A percentile compares a stretch with the other conserved stretches of the same genome.
phyloP scores from a whole-genome alignment of 1,140 invertebrate species.

The Drosophila simulans region DNA sequence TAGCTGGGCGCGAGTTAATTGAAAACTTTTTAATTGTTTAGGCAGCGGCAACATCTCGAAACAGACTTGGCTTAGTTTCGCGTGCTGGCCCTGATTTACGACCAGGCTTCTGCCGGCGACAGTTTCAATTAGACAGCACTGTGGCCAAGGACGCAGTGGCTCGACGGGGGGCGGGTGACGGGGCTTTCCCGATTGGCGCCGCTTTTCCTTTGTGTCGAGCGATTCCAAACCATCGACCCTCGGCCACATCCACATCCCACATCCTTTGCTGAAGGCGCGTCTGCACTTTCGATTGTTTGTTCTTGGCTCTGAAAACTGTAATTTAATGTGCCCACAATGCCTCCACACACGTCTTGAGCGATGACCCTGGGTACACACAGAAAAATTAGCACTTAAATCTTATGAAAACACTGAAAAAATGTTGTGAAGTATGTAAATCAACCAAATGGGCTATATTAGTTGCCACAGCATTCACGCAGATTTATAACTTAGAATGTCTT shows the following conservation, averaged over 20 bases:
- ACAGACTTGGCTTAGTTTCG: conserved; percentile 63
- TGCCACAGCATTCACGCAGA: too few relatives aligned
- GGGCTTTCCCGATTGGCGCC: conserved; percentile 25
- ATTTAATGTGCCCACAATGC: conserved; percentile 48
- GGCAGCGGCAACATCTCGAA: conserved; percentile 51
- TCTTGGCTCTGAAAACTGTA: conserved; percentile 56
- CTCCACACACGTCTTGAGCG: conserved; percentile 23
- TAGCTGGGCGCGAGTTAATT: conserved; percentile 69
- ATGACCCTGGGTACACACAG: conserved; percentile 9
- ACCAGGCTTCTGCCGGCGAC: conserved; percentile 61
- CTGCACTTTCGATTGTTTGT: conserved; percentile 61
- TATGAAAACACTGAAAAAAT: background rate
- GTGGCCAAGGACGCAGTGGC: conserved; percentile 14
- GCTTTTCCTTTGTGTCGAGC: conserved; percentile 24
- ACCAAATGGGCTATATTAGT: too few relatives aligned
- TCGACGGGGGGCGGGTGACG: background rate
- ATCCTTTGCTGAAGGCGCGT: conserved; percentile 24
- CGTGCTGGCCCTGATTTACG: conserved; percentile 62
- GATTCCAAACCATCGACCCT: conserved; percentile 33
- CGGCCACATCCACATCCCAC: conserved; percentile 1
- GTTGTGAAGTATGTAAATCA: too few relatives aligned
- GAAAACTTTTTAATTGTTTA: conserved; percentile 80
- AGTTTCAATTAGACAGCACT: conserved; percentile 70
- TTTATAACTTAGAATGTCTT: background rate
- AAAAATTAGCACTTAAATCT: conserved; percentile 1